A percentile compares a stretch with the other conserved stretches of the same genome.
phyloP scores from a whole-genome alignment of 2,797 vertebrate genomes.

The Clarias platycephalus region DNA sequence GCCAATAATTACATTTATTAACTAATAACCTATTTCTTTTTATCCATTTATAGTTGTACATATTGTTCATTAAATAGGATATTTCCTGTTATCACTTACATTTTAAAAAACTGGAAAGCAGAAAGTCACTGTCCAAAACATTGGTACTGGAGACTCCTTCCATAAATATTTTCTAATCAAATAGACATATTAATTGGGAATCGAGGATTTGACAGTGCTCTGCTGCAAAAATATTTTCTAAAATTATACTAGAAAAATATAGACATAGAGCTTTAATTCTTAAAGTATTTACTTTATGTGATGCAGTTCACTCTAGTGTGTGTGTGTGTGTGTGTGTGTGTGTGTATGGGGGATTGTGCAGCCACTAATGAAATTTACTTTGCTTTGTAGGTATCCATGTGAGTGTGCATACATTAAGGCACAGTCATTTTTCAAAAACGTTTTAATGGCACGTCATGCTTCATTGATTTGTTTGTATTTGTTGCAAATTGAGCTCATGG shows the following conservation, averaged over 20 bases:
- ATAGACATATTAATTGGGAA: no score
- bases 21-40: neutral
- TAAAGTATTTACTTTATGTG: neutral
- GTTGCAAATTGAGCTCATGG: neutral
- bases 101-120: neutral
- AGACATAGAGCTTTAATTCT: neutral
- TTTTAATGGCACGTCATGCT: neutral
- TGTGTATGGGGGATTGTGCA: no score
- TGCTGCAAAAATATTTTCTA: neutral
- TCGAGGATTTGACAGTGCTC: neutral
- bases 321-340: no score
- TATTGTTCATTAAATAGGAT: neutral
- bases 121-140: neutral
- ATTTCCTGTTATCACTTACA: neutral
- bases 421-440: neutral
- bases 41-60: neutral
- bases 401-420: constrained; percentile 1
- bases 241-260: neutral
- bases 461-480: neutral
- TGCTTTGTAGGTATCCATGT: neutral
- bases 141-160: neutral
- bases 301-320: neutral
- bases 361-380: neutral
- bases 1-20: neutral
- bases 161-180: neutral